These are phyloP conservation scores for Campoletis sonorensis DNA, from an alignment of 1,140 invertebrate genomes.

Conservation along the genomic window DNA sequence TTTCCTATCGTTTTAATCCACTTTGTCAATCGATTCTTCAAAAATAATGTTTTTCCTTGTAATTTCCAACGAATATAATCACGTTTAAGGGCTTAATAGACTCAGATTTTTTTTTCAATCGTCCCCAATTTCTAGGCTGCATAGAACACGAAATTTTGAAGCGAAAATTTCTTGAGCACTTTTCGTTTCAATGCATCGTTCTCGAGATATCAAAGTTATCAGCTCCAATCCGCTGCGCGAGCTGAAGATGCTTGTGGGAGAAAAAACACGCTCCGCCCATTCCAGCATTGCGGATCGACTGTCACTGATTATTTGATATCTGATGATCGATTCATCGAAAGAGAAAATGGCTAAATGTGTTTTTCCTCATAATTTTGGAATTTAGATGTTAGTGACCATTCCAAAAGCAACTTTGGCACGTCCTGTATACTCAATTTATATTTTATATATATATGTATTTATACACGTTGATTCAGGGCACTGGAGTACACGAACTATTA, in stretches of 20 bases:
- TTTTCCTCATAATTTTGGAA: no score
- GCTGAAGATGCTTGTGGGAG: no score
- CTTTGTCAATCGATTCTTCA: conserved; percentile 25
- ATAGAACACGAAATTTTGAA: background rate
- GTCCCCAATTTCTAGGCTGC: background rate
- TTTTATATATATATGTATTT: background rate
- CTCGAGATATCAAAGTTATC: no score
- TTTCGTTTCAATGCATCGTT: no score
- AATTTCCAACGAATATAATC: conserved; percentile 25
- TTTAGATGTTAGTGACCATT: background rate
- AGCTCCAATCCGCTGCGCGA: no score
- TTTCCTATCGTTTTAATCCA: conserved; percentile 15
- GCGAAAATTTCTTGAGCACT: no score
- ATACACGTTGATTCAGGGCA: conserved; percentile 19
- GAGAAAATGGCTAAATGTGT: background rate
- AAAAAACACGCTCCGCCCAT: no score
- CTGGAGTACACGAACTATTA: conserved; percentile 18
- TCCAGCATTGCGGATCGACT: background rate
- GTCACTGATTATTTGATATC: no score
- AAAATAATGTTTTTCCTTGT: conserved; percentile 26
- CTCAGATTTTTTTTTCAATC: no score
- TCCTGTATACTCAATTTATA: no score
- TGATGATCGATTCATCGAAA: background rate
- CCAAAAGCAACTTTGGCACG: no score
- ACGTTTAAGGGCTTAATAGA: background rate